phyloP scores from a whole-genome alignment of 2,113 vertebrate genomes.

The Cyphomyrus discorhynchus region DNA sequence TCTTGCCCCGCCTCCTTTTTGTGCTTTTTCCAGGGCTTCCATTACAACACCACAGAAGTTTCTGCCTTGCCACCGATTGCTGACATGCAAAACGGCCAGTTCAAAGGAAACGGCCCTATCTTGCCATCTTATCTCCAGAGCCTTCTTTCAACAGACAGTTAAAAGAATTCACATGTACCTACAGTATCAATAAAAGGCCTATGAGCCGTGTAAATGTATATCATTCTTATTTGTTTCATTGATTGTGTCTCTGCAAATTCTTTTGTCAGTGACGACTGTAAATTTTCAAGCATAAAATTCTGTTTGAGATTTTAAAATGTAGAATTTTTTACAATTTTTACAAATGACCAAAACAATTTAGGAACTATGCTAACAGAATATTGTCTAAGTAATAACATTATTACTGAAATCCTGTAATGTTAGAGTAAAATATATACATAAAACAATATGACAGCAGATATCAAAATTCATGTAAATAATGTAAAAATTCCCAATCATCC shows the following conservation, averaged over 20 bases:
- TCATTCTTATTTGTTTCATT: not conserved
- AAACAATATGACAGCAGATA: not conserved
- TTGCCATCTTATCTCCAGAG: conserved; percentile 19
- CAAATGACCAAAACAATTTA: not conserved
- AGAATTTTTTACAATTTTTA: not conserved
- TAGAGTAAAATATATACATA: not conserved
- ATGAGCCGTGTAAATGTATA: not conserved
- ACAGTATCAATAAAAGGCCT: conserved; percentile 4
- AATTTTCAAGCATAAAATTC: not conserved
- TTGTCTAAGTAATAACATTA: not conserved
- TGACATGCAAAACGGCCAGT: not conserved
- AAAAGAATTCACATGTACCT: not conserved
- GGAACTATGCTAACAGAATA: not conserved
- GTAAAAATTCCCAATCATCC: not conserved
- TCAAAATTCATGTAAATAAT: not conserved
- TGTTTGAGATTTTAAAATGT: not conserved
- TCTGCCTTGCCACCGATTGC: not conserved
- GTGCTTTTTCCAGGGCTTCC: not conserved
- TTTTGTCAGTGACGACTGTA: not conserved
- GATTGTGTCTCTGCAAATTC: not conserved
- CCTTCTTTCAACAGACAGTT: conserved; percentile 12
- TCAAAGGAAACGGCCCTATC: conserved; percentile 19
- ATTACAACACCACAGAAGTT: not conserved
- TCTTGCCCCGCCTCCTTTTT: not conserved
- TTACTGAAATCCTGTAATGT: not conserved